Base-by-base conservation (phyloP, 2,113 vertebrate species). In the Carollia perspicillata region DNA sequence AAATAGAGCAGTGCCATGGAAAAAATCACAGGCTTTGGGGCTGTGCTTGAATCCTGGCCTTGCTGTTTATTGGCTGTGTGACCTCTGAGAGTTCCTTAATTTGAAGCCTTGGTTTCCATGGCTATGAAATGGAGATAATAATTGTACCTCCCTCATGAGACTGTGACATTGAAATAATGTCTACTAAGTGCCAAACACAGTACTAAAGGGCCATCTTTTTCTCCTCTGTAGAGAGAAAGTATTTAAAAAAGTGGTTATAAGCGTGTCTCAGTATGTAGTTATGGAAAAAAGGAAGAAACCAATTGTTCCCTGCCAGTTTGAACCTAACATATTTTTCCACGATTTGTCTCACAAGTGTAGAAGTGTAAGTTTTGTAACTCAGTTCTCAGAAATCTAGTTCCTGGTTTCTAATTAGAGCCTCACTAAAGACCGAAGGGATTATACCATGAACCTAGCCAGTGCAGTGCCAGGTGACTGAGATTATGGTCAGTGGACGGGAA, bases 351-450 rank as follows among this genome's bases (percentile, higher is more conserved):
- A 72, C 81, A 96, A 92, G 72, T 65, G 71, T n/a, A 92, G 72
- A 90, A 90, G 77, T 85, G n/a, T 86, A 94, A 91, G n/a, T 89
- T 92, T 94, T 79, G 53, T 77, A 87, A 88, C 55, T 88, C 65
- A 90, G 49, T 69, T 63, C 96, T 90, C 79, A 79, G 85, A 95
- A 89, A n/a, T 74, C 60, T 78, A 40, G 92, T 94, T 93, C 81
- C 89, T 91, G 72, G 35, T 80, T 97, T 96, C 88, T 74, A 77
- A 94, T 89, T 78, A 47, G 89, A 94, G 91, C 78, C 66, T 88
- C 11, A 16, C 23, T 83, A 1, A 89, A 84, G 65, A 69, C 22
- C 2, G 20, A 13, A 81, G 68, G 55, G 58, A 75, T 78, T 5
- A 30, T 5, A 17, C 14, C 11, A 5, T 17, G 72, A 18, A 58